Evolutionary conservation across 1,140 invertebrate genomes (phyloP).

Genomic region (Brachionus manjavacas): DNA sequence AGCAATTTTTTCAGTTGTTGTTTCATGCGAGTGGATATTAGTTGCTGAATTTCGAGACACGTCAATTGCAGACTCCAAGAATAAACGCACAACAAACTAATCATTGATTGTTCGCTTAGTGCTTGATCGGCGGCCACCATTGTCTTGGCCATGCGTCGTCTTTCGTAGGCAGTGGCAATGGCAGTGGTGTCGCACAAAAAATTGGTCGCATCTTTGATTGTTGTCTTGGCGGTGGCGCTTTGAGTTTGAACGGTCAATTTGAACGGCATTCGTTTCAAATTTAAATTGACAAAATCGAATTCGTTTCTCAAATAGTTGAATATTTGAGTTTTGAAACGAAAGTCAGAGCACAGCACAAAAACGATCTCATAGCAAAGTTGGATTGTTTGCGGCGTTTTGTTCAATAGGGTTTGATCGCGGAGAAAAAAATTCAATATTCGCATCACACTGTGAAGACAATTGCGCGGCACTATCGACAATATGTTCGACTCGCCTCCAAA

Average conservation of each 20-base stretch:
- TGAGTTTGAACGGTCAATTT: background rate
- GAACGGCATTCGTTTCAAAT: slow-evolving; percentile 13
- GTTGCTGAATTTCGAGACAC: slow-evolving; percentile 19
- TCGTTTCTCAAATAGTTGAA: slow-evolving; percentile 16
- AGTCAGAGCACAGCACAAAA: background rate
- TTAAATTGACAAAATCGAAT: background rate
- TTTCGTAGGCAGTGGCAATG: too few species aligned
- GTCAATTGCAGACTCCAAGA: slow-evolving; percentile 7
- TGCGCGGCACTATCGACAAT: slow-evolving; percentile 29
- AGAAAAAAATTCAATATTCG: background rate
- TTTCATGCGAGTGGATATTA: background rate
- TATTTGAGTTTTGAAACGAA: background rate
- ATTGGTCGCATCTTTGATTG: background rate
- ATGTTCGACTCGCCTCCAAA: background rate
- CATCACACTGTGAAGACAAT: slow-evolving; percentile 16
- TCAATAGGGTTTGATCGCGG: background rate
- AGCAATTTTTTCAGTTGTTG: background rate
- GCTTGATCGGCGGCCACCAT: background rate
- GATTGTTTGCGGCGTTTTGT: slow-evolving; percentile 3
- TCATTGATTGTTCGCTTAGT: background rate
- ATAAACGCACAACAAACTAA: background rate
- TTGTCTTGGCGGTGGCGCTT: background rate
- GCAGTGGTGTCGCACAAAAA: background rate
- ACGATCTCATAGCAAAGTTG: background rate
- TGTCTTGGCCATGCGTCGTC: background rate